Conservation (phyloP, 1,140 invertebrate species). For the Marisa cornuarietis region DNA sequence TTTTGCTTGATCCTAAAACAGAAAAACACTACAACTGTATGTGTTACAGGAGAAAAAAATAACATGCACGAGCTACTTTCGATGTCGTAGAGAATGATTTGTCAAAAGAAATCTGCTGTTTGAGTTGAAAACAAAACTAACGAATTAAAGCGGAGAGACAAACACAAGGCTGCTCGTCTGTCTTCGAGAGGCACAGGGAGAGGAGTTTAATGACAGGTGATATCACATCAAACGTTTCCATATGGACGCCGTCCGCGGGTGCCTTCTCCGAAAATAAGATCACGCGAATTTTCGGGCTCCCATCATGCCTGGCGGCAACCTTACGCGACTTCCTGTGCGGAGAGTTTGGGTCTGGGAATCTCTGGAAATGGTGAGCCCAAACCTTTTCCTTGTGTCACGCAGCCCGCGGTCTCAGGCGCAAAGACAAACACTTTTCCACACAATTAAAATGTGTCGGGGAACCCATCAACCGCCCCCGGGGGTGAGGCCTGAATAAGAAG, state of each 20-base stretch:
- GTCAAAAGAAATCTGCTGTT: too few relatives aligned
- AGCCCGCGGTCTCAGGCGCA: background rate
- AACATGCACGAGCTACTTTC: too few relatives aligned
- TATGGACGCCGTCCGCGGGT: background rate
- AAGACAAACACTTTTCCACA: slow-evolving; percentile 22
- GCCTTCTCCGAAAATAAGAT: background rate
- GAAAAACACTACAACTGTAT: too few relatives aligned
- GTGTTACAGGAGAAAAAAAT: too few relatives aligned
- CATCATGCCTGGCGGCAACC: slow-evolving; percentile 5
- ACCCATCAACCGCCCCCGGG: background rate
- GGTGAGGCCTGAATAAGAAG: background rate
- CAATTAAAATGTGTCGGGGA: slow-evolving; percentile 17
- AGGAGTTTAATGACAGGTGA: background rate
- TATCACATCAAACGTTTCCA: background rate
- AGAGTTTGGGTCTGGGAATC: background rate
- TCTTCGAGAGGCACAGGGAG: too few relatives aligned
- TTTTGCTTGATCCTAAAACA: too few relatives aligned
- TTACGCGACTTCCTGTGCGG: slow-evolving; percentile 2
- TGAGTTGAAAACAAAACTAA: too few relatives aligned
- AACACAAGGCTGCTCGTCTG: too few relatives aligned
- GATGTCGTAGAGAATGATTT: too few relatives aligned
- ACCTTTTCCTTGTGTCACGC: slow-evolving; percentile 6
- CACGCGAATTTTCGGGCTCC: background rate
- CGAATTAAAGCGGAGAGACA: too few relatives aligned
- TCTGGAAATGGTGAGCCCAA: slow-evolving; percentile 3